Base-by-base conservation (phyloP, 1,140 invertebrate genomes). In the Cecropterus lyciades region DNA sequence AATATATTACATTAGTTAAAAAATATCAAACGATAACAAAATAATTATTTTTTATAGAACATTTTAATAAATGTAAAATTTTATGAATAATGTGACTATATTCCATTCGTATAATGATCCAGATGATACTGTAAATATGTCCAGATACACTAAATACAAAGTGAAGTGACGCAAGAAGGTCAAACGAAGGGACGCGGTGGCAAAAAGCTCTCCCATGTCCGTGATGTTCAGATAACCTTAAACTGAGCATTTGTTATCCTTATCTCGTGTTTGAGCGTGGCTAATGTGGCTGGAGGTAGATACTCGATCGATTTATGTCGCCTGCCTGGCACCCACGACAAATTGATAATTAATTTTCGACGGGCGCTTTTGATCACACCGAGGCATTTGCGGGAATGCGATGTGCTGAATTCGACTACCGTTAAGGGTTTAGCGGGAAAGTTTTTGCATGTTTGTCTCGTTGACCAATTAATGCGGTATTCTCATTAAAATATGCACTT, bases 281-380 rank as follows among this genome's bases (percentile, higher is more conserved):
- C 86, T 90, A 88, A 91, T 91, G 89, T 85, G 88, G 79, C 80
- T 84, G 82, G 79, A 81, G 81, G 82, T 82, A 79, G 86, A 91
- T 89, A 90, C 75, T 73, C 84, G 87, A 89, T 87, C 87, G 87
- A 89, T 91, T 89, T 88, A 90, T 89, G 85, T 89, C 84, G 78
- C 76, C 84, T 75, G 72, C 75, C 79, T 87, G 87, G 84, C 87
- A 90, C 82, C 87, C 89, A 90, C 85, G 86, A 92, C 89, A 90
- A 92, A 92, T 92, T 92, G 85, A 89, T 92, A 92, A 92, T 92
- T 92, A 92, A 92, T 90, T 92, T 89, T 81, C 80, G 79, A 80
- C 82, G 80, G 74, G 70, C 65, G 69, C 79, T 76, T 90, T 90
- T 91, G 89, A 91, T 89, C 84, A 75, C 57, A 79, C 86, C 89